These are phyloP conservation scores for Manis pentadactyla DNA, from an alignment of 2,797 vertebrate genomes.

Conservation along the genomic window DNA sequence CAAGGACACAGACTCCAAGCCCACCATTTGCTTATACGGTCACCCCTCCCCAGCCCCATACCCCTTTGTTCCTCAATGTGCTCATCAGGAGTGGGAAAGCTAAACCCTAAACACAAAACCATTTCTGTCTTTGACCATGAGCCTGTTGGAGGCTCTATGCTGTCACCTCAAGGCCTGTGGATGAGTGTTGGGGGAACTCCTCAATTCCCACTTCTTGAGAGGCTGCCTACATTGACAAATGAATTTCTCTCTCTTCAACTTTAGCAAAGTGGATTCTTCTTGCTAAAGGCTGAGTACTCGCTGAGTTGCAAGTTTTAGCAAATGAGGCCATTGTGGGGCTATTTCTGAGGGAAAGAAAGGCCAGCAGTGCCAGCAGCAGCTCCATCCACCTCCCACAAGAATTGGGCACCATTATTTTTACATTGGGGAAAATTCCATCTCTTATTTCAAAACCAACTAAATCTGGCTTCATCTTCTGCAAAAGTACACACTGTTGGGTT, in stretches of 20 bases:
- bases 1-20: background rate
- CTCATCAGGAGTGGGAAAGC: background rate
- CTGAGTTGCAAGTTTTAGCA: constrained; percentile 79
- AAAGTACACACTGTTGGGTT: background rate
- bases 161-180: background rate
- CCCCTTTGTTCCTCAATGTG: background rate
- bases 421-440: constrained; percentile 78
- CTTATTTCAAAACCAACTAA: constrained; percentile 69
- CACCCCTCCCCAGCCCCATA: background rate
- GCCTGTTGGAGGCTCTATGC: background rate
- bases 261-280: constrained; percentile 65
- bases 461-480: constrained; percentile 48
- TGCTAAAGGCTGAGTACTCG: constrained; percentile 68
- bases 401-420: constrained; percentile 77
- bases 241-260: constrained; percentile 45
- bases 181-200: background rate
- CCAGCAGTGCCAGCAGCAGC: constrained; percentile 11
- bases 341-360: constrained; percentile 74
- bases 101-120: background rate
- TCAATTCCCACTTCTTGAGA: background rate
- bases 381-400: constrained; percentile 76
- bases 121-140: background rate
- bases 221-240: constrained; percentile 39
- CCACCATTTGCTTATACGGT: background rate
- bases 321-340: constrained; percentile 77